phyloP scores from a whole-genome alignment of 2,888 invertebrate genomes.

The Falcaria lacertinaria region DNA sequence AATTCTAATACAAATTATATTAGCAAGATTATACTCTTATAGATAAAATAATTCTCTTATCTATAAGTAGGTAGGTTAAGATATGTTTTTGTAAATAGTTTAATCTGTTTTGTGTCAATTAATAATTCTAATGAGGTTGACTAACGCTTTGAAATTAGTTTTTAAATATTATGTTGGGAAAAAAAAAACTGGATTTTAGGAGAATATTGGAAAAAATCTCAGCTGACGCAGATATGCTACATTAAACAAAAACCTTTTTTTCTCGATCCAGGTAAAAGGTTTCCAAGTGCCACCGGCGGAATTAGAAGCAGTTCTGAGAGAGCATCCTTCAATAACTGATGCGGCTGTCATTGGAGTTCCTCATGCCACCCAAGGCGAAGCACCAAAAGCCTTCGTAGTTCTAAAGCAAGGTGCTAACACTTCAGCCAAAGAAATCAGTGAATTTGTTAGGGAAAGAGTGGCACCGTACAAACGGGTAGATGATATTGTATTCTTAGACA shows the following conservation, averaged over 20 bases:
- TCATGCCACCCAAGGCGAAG: slow-evolving; percentile 85
- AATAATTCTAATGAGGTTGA: too few relatives aligned
- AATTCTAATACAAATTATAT: too few relatives aligned
- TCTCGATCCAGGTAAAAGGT: slow-evolving; percentile 82
- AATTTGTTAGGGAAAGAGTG: slow-evolving; percentile 84
- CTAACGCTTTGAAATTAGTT: too few relatives aligned
- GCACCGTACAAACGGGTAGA: slow-evolving; percentile 87
- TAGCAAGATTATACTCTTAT: too few relatives aligned
- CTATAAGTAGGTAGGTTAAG: too few relatives aligned
- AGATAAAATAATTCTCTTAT: too few relatives aligned
- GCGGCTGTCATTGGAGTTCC: slow-evolving; percentile 91
- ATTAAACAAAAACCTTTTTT: background rate
- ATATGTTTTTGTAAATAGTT: too few relatives aligned
- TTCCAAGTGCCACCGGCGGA: slow-evolving; percentile 94
- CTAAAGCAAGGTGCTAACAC: slow-evolving; percentile 41
- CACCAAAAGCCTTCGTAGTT: slow-evolving; percentile 88
- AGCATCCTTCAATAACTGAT: slow-evolving; percentile 87
- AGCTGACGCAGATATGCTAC: background rate
- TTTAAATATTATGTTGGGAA: too few relatives aligned
- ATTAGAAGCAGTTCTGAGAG: slow-evolving; percentile 86
- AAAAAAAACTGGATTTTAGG: too few relatives aligned
- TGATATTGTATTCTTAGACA: slow-evolving; percentile 83
- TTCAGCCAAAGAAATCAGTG: slow-evolving; percentile 77
- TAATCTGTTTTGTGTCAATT: too few relatives aligned
- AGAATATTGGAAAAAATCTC: background rate